Conservation (phyloP, 2,113 vertebrate genomes). For the Pristiophorus japonicus region DNA sequence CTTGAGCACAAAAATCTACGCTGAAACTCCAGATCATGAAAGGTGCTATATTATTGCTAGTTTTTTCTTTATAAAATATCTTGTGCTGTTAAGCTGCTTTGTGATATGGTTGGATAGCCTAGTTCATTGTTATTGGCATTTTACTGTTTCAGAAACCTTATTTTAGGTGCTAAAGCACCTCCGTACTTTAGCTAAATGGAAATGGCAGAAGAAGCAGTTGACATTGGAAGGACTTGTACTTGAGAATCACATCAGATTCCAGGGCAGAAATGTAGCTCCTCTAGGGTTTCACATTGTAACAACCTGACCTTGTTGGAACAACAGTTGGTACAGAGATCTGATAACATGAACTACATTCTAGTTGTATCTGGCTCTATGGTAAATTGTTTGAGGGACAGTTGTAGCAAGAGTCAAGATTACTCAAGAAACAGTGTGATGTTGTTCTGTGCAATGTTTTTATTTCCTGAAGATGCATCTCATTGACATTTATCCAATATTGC, state of each 20-base stretch:
- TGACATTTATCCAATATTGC: background rate
- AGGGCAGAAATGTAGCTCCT: background rate
- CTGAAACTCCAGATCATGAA: too few species aligned
- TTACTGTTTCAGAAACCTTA: background rate
- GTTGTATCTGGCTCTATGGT: background rate
- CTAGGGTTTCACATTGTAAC: background rate
- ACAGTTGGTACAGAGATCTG: background rate
- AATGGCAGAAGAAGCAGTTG: background rate
- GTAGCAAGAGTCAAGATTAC: background rate
- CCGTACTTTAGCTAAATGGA: background rate
- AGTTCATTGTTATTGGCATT: background rate
- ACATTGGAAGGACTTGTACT: background rate
- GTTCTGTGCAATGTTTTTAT: background rate
- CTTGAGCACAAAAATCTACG: too few species aligned
- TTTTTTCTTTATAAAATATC: background rate
- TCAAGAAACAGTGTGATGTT: background rate
- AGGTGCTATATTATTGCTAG: too few species aligned
- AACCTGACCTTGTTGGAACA: background rate
- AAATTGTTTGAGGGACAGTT: background rate
- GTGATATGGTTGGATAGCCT: background rate
- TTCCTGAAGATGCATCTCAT: background rate
- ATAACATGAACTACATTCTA: background rate
- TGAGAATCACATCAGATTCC: background rate
- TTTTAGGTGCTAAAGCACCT: background rate
- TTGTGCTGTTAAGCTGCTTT: background rate